These are phyloP conservation scores for Cygnus atratus DNA, from an alignment of 2,113 vertebrate species.

Conservation along the genomic window DNA sequence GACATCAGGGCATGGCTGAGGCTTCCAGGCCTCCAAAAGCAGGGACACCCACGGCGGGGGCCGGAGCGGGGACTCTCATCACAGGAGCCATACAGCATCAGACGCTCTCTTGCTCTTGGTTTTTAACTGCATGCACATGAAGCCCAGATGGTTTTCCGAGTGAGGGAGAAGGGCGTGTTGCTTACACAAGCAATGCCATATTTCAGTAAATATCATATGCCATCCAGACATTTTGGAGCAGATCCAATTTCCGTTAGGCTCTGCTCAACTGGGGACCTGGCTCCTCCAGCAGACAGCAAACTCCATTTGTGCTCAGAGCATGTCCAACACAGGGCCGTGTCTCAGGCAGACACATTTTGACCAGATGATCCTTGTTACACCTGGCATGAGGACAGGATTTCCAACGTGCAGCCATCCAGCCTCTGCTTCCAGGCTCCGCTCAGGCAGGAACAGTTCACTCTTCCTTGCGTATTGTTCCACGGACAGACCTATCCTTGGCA, in stretches of 20 bases:
- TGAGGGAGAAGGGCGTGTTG: slow-evolving; percentile 46
- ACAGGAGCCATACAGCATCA: neutral
- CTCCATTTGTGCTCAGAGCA: slow-evolving; percentile 27
- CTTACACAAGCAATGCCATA: slow-evolving; percentile 53
- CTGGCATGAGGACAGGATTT: slow-evolving; percentile 45
- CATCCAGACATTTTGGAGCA: slow-evolving; percentile 62
- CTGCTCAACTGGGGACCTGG: slow-evolving; percentile 51
- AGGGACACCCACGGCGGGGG: neutral
- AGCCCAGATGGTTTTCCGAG: slow-evolving; percentile 65
- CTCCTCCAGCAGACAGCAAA: slow-evolving; percentile 54
- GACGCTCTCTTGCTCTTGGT: neutral
- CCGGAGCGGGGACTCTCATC: neutral
- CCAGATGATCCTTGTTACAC: slow-evolving; percentile 56
- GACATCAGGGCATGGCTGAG: neutral
- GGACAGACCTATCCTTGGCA: neutral
- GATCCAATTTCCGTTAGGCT: slow-evolving; percentile 53
- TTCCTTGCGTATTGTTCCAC: neutral
- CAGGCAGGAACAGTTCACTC: slow-evolving; percentile 21
- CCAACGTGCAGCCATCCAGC: neutral
- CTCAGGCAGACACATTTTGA: slow-evolving; percentile 38
- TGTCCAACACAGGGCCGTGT: slow-evolving; percentile 31
- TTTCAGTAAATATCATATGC: slow-evolving; percentile 66
- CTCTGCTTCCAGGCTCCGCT: slow-evolving; percentile 1
- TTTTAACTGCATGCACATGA: slow-evolving; percentile 17
- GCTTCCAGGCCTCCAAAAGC: neutral